Conservation (phyloP, 1,140 invertebrate genomes). For the Aphelinus atriplicis region DNA sequence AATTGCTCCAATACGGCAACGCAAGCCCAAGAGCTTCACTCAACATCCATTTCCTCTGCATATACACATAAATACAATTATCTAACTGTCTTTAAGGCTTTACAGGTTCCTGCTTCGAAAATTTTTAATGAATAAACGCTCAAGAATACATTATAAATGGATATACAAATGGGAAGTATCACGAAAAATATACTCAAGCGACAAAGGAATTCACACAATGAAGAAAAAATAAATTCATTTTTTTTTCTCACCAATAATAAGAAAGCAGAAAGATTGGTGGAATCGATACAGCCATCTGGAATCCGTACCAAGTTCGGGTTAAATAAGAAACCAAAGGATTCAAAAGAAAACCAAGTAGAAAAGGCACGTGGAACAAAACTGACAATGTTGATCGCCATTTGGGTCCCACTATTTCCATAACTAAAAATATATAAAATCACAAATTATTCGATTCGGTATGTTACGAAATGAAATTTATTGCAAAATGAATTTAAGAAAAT, state of each 20-base stretch:
- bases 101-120: too few species aligned
- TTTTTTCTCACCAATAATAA: constrained; percentile 71
- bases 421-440: constrained; percentile 50
- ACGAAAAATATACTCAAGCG: too few species aligned
- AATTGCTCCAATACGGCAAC: background rate
- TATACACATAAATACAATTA: too few species aligned
- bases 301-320: constrained; percentile 76
- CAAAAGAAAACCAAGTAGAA: constrained; percentile 65
- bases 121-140: too few species aligned
- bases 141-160: too few species aligned
- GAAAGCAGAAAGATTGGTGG: constrained; percentile 76
- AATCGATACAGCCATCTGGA: constrained; percentile 79
- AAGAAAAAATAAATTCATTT: too few species aligned
- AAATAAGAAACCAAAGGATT: constrained; percentile 69
- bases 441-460: too few species aligned
- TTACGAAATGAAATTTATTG: background rate
- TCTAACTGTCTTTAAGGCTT: too few species aligned
- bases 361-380: constrained; percentile 73
- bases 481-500: background rate
- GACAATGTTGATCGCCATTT: constrained; percentile 76
- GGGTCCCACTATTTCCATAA: constrained; percentile 78
- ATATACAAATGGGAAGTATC: too few species aligned
- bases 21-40: background rate
- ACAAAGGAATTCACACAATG: too few species aligned
- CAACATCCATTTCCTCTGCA: background rate